A percentile compares a stretch with the other conserved stretches of the same genome.
These are phyloP conservation scores for Psophia crepitans DNA, from an alignment of 2,113 vertebrate genomes.

Conservation along the genomic window DNA sequence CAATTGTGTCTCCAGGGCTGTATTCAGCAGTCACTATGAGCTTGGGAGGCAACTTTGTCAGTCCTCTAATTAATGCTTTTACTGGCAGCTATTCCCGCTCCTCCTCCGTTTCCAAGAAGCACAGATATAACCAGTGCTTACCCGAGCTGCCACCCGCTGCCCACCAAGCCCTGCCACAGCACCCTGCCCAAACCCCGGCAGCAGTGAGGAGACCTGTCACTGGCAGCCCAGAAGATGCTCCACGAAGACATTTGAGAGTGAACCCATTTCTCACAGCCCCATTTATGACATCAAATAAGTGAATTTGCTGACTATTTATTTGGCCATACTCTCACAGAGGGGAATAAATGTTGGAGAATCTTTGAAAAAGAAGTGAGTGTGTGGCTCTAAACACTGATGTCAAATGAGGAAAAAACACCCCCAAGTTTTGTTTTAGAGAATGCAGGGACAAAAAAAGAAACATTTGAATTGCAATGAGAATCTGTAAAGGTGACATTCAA, in stretches of 20 bases:
- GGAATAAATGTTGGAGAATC: not conserved
- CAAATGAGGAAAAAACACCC: not conserved
- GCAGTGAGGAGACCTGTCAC: not conserved
- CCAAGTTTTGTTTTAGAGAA: not conserved
- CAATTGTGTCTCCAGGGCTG: not conserved
- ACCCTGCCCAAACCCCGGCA: not conserved
- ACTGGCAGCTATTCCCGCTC: not conserved
- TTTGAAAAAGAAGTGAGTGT: not conserved
- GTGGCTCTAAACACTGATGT: not conserved
- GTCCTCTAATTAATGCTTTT: not conserved
- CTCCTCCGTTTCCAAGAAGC: not conserved
- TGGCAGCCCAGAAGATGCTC: not conserved
- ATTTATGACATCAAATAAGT: not conserved
- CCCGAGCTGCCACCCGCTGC: not conserved
- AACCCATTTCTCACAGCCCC: not conserved
- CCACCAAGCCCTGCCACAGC: rapidly evolving
- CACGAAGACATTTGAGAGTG: rapidly evolving
- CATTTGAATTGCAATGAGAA: not conserved
- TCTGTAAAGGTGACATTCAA: not conserved
- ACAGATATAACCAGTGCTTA: not conserved
- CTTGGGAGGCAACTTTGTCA: not conserved
- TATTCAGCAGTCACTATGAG: not conserved
- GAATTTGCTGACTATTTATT: not conserved
- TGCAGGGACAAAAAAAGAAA: not conserved
- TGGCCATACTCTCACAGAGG: not conserved